These are phyloP conservation scores for Palythoa grandiflora DNA, from an alignment of 92 coral and sea anemone genomes.

Conservation along the genomic window DNA sequence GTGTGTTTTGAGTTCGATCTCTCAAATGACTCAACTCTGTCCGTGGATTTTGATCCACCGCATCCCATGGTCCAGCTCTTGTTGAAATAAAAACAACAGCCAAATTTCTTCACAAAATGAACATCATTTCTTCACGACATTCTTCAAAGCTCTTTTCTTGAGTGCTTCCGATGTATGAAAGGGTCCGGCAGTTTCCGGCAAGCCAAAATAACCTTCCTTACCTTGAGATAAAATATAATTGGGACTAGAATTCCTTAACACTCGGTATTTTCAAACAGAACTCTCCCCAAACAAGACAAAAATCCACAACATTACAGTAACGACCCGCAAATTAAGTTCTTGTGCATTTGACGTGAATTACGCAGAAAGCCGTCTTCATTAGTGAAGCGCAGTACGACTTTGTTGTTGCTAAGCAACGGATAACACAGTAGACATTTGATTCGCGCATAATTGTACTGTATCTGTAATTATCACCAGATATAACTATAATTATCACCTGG, in stretches of 20 bases:
- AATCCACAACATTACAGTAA: neutral
- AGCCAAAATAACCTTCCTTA: neutral
- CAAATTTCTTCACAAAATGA: neutral
- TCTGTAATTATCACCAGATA: neutral
- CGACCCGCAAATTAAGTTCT: neutral
- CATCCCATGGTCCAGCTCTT: slow-evolving; percentile 21
- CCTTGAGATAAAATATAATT: neutral
- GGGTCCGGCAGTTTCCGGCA: slow-evolving; percentile 20
- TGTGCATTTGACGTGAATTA: neutral
- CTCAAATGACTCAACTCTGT: neutral
- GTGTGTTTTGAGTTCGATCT: neutral
- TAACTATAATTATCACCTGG: neutral
- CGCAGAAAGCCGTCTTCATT: neutral
- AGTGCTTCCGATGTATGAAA: neutral
- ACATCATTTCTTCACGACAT: neutral
- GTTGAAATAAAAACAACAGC: neutral
- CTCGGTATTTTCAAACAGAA: neutral
- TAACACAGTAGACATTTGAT: neutral
- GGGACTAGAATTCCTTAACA: slow-evolving; percentile 7
- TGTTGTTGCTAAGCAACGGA: neutral
- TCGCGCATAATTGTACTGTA: neutral
- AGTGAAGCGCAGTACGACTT: neutral
- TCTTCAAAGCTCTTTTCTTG: neutral
- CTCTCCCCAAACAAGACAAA: neutral
- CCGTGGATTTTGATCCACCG: slow-evolving; percentile 29